Percentiles rank a stretch among this genome's conserved stretches.
Evolutionary conservation across 2,888 invertebrate species (phyloP).

Genomic region (Drosophila borealis): DNA sequence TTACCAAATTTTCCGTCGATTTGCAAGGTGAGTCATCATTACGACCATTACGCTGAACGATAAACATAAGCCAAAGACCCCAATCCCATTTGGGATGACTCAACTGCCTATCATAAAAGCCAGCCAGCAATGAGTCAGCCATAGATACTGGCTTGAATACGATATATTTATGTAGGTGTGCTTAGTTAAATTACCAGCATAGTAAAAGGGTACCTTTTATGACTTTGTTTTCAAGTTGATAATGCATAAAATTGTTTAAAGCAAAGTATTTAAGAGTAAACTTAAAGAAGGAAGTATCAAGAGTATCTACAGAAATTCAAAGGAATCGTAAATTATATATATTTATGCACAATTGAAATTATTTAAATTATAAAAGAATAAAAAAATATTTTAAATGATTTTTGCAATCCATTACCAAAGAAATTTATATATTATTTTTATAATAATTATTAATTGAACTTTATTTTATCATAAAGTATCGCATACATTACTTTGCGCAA

Average conservation of each 20-base stretch:
- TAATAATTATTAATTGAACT: background rate
- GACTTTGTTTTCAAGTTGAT: conserved; percentile 56
- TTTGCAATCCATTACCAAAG: no score
- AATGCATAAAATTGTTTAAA: conserved; percentile 35
- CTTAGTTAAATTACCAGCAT: conserved; percentile 43
- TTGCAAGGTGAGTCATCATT: conserved; percentile 87
- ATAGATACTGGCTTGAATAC: conserved; percentile 19
- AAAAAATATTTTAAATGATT: background rate
- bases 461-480: background rate
- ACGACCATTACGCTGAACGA: background rate
- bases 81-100: conserved; percentile 14
- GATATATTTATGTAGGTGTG: conserved; percentile 45
- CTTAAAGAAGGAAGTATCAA: background rate
- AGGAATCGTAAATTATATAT: no score
- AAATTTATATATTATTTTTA: no score
- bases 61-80: conserved; percentile 16
- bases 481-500: background rate
- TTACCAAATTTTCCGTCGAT: conserved; percentile 85
- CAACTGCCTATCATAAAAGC: conserved; percentile 27
- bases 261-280: background rate
- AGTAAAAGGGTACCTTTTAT: conserved; percentile 52
- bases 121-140: conserved; percentile 35
- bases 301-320: background rate
- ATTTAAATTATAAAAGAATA: no score
- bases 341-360: no score